Percentiles rank a stretch among this genome's conserved stretches.
Conservation (phyloP, 2,113 vertebrate species). For the Callaeas wilsoni region DNA sequence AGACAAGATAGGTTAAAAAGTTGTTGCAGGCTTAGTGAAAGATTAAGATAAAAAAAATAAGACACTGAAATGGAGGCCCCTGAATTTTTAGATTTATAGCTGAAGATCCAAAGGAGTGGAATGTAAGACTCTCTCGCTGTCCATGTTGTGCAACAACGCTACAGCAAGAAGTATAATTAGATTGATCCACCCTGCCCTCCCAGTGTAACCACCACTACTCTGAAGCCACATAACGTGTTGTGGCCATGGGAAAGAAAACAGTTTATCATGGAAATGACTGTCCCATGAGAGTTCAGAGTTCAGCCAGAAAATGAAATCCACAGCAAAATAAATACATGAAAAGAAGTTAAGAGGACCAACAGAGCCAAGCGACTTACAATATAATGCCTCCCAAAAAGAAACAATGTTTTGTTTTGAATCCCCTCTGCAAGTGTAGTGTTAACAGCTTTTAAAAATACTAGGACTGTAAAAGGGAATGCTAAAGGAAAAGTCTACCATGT, state of each 20-base stretch:
- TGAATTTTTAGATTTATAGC: background rate
- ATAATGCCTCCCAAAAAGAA: background rate
- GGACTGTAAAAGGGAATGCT: background rate
- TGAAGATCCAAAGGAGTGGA: background rate
- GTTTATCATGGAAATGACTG: slow-evolving; percentile 32
- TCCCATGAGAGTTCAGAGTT: slow-evolving; percentile 24
- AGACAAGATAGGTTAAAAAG: background rate
- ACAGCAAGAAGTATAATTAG: background rate
- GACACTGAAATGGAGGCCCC: background rate
- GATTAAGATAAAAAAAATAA: background rate
- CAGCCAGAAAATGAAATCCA: slow-evolving; percentile 42
- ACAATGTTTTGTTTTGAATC: background rate
- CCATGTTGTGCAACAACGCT: background rate
- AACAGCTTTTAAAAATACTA: background rate
- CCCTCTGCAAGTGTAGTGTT: background rate
- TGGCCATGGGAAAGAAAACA: slow-evolving; percentile 53
- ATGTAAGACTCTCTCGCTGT: background rate
- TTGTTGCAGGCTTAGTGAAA: background rate
- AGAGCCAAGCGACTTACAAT: background rate
- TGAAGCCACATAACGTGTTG: slow-evolving; percentile 35
- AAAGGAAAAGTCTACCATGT: background rate
- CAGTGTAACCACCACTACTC: background rate
- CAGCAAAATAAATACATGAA: background rate
- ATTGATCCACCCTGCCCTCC: background rate
- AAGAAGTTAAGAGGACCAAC: background rate